phyloP scores from a whole-genome alignment of 2,113 vertebrate genomes.

The Apaloderma vittatum region DNA sequence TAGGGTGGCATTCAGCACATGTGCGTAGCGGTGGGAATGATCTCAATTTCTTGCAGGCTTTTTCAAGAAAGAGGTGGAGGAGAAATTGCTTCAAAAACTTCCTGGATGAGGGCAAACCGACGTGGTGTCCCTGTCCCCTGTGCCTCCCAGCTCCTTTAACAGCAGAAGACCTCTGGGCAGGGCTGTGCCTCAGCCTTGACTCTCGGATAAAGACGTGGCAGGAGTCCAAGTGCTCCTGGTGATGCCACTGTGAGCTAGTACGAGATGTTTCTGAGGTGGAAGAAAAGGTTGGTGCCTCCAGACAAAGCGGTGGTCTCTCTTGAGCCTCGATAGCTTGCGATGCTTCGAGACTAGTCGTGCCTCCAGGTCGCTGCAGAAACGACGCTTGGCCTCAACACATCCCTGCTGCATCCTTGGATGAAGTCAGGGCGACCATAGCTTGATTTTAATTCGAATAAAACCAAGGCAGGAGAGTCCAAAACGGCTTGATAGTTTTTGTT shows the following conservation, averaged over 20 bases:
- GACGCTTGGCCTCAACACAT: not conserved
- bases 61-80: not conserved
- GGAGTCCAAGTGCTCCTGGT: not conserved
- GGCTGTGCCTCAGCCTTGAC: not conserved
- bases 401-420: not conserved
- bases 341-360: not conserved
- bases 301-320: not conserved
- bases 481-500: not conserved
- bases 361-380: not conserved
- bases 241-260: rapidly evolving
- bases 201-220: not conserved
- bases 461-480: not conserved
- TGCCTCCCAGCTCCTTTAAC: not conserved
- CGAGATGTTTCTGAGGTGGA: not conserved
- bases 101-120: not conserved
- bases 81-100: not conserved
- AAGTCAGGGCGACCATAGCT: rapidly evolving
- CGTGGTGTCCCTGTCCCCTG: not conserved
- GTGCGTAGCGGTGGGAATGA: not conserved
- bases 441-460: not conserved
- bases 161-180: not conserved
- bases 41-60: not conserved
- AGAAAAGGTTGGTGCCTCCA: not conserved
- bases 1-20: not conserved
- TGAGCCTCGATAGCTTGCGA: not conserved